A percentile compares a stretch with the other conserved stretches of the same genome.
These are phyloP conservation scores for Phrynosoma platyrhinos DNA, from an alignment of 2,113 vertebrate genomes.

Conservation along the genomic window DNA sequence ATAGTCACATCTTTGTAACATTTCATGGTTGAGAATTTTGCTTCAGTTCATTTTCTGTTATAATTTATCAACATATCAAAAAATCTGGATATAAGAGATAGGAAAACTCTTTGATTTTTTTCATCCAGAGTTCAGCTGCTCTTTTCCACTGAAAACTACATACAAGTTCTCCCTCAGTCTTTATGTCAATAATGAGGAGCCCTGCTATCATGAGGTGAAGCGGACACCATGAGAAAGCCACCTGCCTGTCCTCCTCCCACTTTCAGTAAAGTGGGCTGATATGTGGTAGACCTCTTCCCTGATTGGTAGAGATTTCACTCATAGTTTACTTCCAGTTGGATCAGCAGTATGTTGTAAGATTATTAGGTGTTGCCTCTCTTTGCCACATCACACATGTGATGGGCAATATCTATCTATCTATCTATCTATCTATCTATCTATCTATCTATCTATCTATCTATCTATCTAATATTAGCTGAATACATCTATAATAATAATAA, in stretches of 20 bases:
- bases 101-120: not conserved
- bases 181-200: not conserved
- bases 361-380: not conserved
- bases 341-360: not conserved
- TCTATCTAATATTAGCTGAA: too few species aligned
- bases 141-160: not conserved
- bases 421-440: too few species aligned
- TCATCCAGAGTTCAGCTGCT: not conserved
- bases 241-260: not conserved
- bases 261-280: not conserved
- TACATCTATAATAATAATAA: too few species aligned
- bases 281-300: not conserved
- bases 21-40: not conserved
- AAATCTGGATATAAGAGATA: not conserved
- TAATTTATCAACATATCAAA: not conserved
- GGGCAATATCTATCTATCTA: too few species aligned
- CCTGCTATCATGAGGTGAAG: not conserved
- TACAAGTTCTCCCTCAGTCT: not conserved
- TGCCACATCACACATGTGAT: not conserved
- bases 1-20: not conserved
- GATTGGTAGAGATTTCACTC: not conserved
- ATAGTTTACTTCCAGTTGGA: not conserved
- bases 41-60: not conserved
- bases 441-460: too few species aligned
- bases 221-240: too few species aligned